A percentile compares a stretch with the other conserved stretches of the same genome.
These are phyloP conservation scores for Amphipoea oculea DNA, from an alignment of 2,888 invertebrate species.

Conservation along the genomic window DNA sequence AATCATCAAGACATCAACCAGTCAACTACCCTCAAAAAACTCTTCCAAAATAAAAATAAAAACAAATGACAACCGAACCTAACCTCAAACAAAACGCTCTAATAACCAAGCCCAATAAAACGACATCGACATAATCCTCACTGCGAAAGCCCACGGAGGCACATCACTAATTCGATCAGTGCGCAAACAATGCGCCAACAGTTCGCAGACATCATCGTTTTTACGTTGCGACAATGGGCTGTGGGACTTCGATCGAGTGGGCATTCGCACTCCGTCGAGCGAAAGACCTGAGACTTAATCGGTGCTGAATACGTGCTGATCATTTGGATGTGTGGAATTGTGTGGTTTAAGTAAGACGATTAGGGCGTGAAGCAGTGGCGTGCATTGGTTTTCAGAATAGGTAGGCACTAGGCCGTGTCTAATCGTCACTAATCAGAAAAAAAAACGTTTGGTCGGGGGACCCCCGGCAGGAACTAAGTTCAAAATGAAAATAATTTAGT, in stretches of 20 bases:
- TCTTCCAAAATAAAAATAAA: not conserved
- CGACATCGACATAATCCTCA: constrained; percentile 52
- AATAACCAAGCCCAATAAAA: constrained; percentile 33
- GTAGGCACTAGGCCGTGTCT: no score
- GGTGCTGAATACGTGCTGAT: constrained; percentile 82
- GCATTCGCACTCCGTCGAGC: constrained; percentile 84
- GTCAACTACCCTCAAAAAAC: not conserved
- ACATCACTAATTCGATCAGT: constrained; percentile 75
- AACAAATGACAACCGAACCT: constrained; percentile 17
- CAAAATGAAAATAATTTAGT: no score
- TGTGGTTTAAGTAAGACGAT: constrained; percentile 62
- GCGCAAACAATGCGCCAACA: constrained; percentile 66
- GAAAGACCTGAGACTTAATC: constrained; percentile 82
- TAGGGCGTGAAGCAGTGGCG: constrained; percentile 6
- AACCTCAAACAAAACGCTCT: constrained; percentile 41
- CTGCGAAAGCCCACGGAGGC: constrained; percentile 54
- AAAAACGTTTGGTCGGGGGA: no score
- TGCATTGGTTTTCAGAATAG: no score
- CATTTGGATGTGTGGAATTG: constrained; percentile 74
- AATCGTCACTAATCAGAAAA: no score
- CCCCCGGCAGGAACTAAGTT: no score
- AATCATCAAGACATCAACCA: not conserved
- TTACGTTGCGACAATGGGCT: constrained; percentile 55
- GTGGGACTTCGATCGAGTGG: constrained; percentile 70
- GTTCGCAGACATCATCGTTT: constrained; percentile 65